Evolutionary conservation across 1,140 invertebrate genomes (phyloP).

Genomic region (Camponotus pennsylvanicus): DNA sequence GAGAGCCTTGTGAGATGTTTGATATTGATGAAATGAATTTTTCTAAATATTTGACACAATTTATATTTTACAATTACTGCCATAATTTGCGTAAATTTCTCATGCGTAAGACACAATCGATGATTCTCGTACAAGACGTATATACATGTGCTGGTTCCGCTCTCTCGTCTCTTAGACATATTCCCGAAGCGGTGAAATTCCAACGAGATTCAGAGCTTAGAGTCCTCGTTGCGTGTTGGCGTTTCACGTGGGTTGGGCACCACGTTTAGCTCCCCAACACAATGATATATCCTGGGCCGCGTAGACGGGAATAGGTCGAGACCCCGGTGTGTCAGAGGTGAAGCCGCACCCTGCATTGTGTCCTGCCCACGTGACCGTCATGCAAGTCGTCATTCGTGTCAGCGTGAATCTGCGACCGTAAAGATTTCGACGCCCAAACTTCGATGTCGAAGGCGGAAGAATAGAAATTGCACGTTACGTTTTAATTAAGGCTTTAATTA

Average conservation of each 20-base stretch:
- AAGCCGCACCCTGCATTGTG: conserved; percentile 85
- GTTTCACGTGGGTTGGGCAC: conserved; percentile 79
- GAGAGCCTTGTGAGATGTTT: too few species aligned
- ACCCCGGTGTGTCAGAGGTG: conserved; percentile 84
- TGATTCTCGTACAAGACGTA: background rate
- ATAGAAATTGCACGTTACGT: background rate
- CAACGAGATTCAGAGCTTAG: conserved; percentile 72
- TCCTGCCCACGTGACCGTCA: conserved; percentile 84
- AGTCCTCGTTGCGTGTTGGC: conserved; percentile 77
- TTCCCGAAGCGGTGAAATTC: conserved; percentile 79
- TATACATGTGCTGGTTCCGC: background rate
- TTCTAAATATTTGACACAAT: background rate
- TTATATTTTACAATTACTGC: conserved; percentile 15
- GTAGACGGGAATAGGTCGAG: conserved; percentile 80
- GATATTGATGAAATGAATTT: background rate
- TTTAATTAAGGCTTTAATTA: conserved; percentile 16
- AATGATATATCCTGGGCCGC: conserved; percentile 72
- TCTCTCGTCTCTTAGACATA: conserved; percentile 52
- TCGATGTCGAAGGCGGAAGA: background rate
- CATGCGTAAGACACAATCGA: conserved; percentile 26
- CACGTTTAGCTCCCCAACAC: conserved; percentile 69
- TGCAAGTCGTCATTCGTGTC: conserved; percentile 84
- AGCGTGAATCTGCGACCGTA: conserved; percentile 71
- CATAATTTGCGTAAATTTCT: conserved; percentile 31
- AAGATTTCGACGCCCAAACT: conserved; percentile 33